phyloP scores from a whole-genome alignment of 2,797 vertebrate species.

The Tarsius wallacei region DNA sequence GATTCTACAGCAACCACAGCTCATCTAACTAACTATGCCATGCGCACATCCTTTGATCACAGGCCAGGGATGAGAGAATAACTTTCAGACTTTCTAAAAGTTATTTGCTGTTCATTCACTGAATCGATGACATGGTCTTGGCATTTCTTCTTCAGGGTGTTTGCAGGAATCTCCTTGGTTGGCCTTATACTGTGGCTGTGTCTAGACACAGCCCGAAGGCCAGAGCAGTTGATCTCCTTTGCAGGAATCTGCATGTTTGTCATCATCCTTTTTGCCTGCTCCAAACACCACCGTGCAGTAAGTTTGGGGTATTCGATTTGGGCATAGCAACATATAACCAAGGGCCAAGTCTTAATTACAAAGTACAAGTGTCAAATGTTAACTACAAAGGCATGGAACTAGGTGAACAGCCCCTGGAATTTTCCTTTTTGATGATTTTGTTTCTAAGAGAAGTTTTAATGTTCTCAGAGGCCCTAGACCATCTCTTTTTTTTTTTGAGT shows the following conservation, averaged over 20 bases:
- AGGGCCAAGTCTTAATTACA: not conserved
- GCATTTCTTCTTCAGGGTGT: slow-evolving; percentile 91
- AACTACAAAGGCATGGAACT: slow-evolving; percentile 27
- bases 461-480: not conserved
- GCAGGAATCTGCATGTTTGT: slow-evolving; percentile 95
- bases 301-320: slow-evolving; percentile 80
- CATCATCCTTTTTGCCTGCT: slow-evolving; percentile 94
- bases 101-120: not conserved
- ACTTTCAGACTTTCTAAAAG: not conserved
- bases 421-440: slow-evolving; percentile 40
- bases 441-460: slow-evolving; percentile 30
- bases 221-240: slow-evolving; percentile 95
- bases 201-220: slow-evolving; percentile 94
- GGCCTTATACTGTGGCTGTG: slow-evolving; percentile 94
- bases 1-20: not conserved
- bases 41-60: not conserved
- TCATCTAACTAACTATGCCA: not conserved
- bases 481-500: not conserved
- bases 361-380: not conserved
- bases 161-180: slow-evolving; percentile 89
- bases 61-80: not conserved
- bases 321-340: not conserved
- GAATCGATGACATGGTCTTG: slow-evolving; percentile 28
- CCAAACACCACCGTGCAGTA: slow-evolving; percentile 94
- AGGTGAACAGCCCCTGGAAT: not conserved